These are phyloP conservation scores for Dynastes tityus DNA, from an alignment of 2,888 invertebrate genomes.

Conservation along the genomic window DNA sequence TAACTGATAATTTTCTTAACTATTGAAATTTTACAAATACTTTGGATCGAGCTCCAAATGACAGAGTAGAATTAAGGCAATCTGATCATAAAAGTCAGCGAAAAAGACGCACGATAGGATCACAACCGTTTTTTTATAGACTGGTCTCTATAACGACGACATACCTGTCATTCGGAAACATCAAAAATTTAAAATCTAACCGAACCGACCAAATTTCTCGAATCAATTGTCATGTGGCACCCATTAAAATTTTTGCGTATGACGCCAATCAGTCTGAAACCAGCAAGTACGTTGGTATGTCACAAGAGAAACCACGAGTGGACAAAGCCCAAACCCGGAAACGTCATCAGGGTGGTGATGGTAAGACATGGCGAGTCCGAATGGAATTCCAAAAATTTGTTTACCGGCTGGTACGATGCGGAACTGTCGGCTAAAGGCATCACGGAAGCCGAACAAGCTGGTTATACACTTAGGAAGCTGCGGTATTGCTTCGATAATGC, in stretches of 20 bases:
- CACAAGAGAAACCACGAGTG: neutral
- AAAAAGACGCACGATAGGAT: no score
- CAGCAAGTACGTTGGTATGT: neutral
- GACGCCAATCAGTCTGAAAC: neutral
- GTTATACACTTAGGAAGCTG: slow-evolving; percentile 81
- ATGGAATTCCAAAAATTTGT: slow-evolving; percentile 50
- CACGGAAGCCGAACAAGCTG: slow-evolving; percentile 80
- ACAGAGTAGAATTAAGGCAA: no score
- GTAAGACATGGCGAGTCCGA: slow-evolving; percentile 52
- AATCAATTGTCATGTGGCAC: slow-evolving; percentile 2
- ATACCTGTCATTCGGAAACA: neutral
- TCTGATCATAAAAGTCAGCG: no score
- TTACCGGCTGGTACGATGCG: slow-evolving; percentile 51
- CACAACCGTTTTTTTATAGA: no score
- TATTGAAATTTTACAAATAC: no score
- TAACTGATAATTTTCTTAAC: no score
- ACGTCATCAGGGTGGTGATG: slow-evolving; percentile 46
- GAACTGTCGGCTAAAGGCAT: slow-evolving; percentile 69
- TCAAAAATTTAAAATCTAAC: no score
- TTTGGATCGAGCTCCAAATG: no score
- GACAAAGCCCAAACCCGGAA: neutral
- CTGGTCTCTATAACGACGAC: neutral
- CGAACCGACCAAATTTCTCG: no score
- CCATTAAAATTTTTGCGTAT: slow-evolving; percentile 1
- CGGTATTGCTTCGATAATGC: slow-evolving; percentile 84